Percentiles rank a stretch among this genome's conserved stretches.
Evolutionary conservation across 2,888 invertebrate species (phyloP).

Genomic region (Itoplectis maculator): DNA sequence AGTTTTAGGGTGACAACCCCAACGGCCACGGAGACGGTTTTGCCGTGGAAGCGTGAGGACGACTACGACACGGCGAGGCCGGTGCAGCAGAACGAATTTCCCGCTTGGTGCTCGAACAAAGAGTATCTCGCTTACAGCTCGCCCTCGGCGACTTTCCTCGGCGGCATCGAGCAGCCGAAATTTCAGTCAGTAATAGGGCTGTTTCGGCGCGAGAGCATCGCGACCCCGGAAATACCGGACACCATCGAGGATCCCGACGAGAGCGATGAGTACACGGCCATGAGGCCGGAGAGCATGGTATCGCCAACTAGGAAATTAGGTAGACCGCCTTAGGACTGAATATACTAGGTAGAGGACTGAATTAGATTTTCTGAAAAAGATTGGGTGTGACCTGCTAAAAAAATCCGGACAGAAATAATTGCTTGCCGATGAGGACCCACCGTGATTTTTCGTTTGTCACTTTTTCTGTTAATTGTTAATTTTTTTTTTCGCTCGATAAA

Average conservation of each 20-base stretch:
- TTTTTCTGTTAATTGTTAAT: not conserved
- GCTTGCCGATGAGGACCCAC: not conserved
- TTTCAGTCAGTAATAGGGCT: constrained; percentile 95
- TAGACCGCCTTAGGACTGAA: constrained; percentile 69
- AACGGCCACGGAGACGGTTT: constrained; percentile 94
- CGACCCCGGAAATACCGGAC: constrained; percentile 88
- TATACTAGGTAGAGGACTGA: constrained; percentile 64
- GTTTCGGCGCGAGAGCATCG: constrained; percentile 93
- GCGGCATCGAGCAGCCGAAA: constrained; percentile 95
- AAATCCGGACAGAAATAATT: constrained; percentile 8
- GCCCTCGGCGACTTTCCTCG: constrained; percentile 95
- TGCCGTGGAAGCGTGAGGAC: constrained; percentile 96
- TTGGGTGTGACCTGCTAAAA: constrained; percentile 37
- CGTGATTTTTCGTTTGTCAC: not conserved
- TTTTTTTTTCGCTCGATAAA: not conserved
- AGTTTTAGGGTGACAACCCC: constrained; percentile 93
- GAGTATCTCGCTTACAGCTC: constrained; percentile 96
- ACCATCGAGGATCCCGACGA: constrained; percentile 85
- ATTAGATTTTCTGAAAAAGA: constrained; percentile 55
- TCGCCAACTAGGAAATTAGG: constrained; percentile 77
- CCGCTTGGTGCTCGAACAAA: constrained; percentile 97
- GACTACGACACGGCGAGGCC: constrained; percentile 89
- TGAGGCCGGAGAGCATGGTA: constrained; percentile 84
- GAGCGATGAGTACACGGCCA: constrained; percentile 87
- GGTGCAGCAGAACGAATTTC: constrained; percentile 94